Base-by-base conservation (phyloP, 92 coral and sea anemone species). In the Zoanthus gigantus region DNA sequence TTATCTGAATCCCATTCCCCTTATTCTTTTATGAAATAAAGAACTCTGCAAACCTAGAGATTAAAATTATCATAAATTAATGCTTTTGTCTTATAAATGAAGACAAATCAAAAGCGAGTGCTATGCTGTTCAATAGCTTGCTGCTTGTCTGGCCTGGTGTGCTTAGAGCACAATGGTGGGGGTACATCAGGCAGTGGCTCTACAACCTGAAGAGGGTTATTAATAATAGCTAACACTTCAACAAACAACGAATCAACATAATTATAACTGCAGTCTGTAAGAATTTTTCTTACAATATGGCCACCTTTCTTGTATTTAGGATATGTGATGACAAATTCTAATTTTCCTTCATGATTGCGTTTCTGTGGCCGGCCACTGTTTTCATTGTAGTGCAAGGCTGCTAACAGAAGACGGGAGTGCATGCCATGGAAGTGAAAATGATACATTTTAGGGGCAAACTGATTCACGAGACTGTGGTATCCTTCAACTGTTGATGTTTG, bases 361-460 rank as follows among this genome's bases (percentile, higher is more conserved):
- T 65, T 65, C 23, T 65, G 71, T 65, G 34, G 71, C 16, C 75
- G 45, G 7, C 75, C 75, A 32, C 75, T 71, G 75, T 71, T 71
- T 71, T 71, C 75, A 31, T 34, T 71, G 50, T 71, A 71, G 48
- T 71, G 75, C 46, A 71, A 34, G 18, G 29, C 75, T 30, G 75
- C 48, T 28, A 71, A 34, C 16, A 71, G 29, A 15, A 32, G 47
- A 30, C 75, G 15, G 15, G 75, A 71, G 45, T 30, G 44, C 75
- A 71, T 71, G 75, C 23, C 23, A 23, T 23, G 23, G 23, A 23
- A 23, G 23, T 23, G 23, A 23, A 23, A 23, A 23, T 23, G 23
- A 23, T 23, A 23, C 23, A 23, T 23, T 23, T 23, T 23, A 23
- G 23, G 23, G 23, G 23, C 23, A 71, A 71, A 34, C 48, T 30